Evolutionary conservation across 2,113 vertebrate genomes (phyloP).

Genomic region (Naja naja): DNA sequence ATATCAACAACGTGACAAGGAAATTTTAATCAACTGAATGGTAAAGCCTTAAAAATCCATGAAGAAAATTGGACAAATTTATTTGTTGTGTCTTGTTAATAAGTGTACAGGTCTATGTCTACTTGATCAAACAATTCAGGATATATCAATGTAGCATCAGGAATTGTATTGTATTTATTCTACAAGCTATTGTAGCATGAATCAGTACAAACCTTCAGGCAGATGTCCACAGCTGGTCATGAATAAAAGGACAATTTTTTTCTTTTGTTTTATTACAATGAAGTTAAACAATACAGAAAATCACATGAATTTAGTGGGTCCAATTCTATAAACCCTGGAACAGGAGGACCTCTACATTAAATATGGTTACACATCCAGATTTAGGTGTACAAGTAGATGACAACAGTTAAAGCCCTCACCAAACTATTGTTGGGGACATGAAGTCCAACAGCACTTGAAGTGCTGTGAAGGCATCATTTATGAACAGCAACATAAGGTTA

Average conservation of each 20-base stretch:
- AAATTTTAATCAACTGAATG: slow-evolving; percentile 43
- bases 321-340: slow-evolving; percentile 84
- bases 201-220: slow-evolving; percentile 86
- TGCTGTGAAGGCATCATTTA: slow-evolving; percentile 95
- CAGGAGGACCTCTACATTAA: slow-evolving; percentile 87
- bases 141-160: slow-evolving; percentile 66
- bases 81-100: slow-evolving; percentile 57
- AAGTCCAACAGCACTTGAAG: slow-evolving; percentile 96
- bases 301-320: slow-evolving; percentile 83
- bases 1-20: background rate
- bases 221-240: slow-evolving; percentile 87
- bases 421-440: slow-evolving; percentile 94
- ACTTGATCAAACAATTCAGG: slow-evolving; percentile 59
- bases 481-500: slow-evolving; percentile 84
- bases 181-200: slow-evolving; percentile 72
- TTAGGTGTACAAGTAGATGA: slow-evolving; percentile 76
- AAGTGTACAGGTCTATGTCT: slow-evolving; percentile 70
- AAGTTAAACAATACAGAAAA: slow-evolving; percentile 94
- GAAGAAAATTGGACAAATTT: slow-evolving; percentile 22
- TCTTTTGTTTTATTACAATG: slow-evolving; percentile 97
- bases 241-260: slow-evolving; percentile 91
- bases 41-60: slow-evolving; percentile 40
- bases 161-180: slow-evolving; percentile 58
- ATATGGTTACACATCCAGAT: slow-evolving; percentile 80
- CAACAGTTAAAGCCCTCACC: slow-evolving; percentile 93